Evolutionary conservation across 2,797 vertebrate species (phyloP).

Genomic region (Podarcis lilfordi): DNA sequence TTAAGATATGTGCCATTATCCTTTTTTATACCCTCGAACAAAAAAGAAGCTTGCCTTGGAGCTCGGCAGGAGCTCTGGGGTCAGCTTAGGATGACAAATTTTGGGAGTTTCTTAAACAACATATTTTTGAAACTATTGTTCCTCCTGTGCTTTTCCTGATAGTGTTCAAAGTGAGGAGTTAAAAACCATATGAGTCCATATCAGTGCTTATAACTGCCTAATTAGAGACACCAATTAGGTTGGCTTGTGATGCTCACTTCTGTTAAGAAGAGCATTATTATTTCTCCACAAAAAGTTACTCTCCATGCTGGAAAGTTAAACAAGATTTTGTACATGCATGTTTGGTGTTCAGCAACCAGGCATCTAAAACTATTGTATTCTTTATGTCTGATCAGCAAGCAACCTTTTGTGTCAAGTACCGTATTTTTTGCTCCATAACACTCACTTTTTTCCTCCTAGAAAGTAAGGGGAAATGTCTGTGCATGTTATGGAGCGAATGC

Average conservation of each 20-base stretch:
- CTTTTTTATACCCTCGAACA: not conserved
- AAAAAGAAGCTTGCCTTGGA: not conserved
- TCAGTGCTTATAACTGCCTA: not conserved
- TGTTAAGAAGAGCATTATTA: not conserved
- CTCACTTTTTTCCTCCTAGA: too few relatives aligned
- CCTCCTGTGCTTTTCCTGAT: not conserved
- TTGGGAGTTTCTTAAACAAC: not conserved
- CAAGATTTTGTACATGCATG: not conserved
- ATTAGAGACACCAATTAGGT: not conserved
- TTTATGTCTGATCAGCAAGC: not conserved
- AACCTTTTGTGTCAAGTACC: not conserved
- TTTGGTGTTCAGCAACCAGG: not conserved
- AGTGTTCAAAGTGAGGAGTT: not conserved
- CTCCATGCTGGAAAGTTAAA: not conserved
- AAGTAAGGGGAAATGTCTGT: too few relatives aligned
- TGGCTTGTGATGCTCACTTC: not conserved
- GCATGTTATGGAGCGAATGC: too few relatives aligned
- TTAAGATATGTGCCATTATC: too few relatives aligned
- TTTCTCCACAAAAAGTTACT: not conserved
- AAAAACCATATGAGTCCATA: not conserved
- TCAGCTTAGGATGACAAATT: not conserved
- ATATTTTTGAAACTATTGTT: not conserved
- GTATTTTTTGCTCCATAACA: too few relatives aligned
- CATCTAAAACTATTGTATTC: not conserved
- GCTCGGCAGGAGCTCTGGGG: not conserved